Evolutionary conservation across 2,888 invertebrate genomes (phyloP), one percentile per base, ranked within the genome.

Genomic region (Parapristionchus giblindavisi): DNA sequence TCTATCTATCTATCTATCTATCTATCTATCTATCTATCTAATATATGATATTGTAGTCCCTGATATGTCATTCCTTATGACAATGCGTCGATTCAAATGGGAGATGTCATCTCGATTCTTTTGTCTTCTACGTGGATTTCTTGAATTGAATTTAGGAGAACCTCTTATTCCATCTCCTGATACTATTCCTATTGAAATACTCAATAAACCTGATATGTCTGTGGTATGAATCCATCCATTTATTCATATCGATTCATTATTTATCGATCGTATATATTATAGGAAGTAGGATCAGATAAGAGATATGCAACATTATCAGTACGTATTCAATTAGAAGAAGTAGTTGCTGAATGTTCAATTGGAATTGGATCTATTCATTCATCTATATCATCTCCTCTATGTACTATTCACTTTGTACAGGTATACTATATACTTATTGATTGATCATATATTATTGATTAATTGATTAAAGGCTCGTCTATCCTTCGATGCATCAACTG

Each of bases 131-230:
- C 80, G 88, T 17, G 89, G 89, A 11, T 81, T 90, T 34, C 87
- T 91, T 27, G 89, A 89, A 52, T 89, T 89, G 78, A 90, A 90
- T 83, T 85, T 90, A 8, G 90, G 90, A 24, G 90, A 90, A 79
- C 88, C 76, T 21, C 52, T 86, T 29, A 82, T 85, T 54, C 83
- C 83, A 21, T 78, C 78, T n/a, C 83, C 85, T 1, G 87, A 87
- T 24, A 85, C 84, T 6, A 84, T 87, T 73, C 87, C 87, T 5
- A 72, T 84, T 27, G 87, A 87, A 73, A 73, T 86, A 3, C 80
- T 87, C 21, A 81, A 85, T 63, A 76, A 79, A n/a, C 86, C 86
- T 0, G 77, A 76, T 1, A 68, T 68, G 51, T 77, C 68, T 34
- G 51, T 51, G n/a, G 68, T 68, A 1, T 6, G 68, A 52, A 3